Base-by-base conservation (phyloP, 1,140 invertebrate species). In the Wiebesia pumilae region DNA sequence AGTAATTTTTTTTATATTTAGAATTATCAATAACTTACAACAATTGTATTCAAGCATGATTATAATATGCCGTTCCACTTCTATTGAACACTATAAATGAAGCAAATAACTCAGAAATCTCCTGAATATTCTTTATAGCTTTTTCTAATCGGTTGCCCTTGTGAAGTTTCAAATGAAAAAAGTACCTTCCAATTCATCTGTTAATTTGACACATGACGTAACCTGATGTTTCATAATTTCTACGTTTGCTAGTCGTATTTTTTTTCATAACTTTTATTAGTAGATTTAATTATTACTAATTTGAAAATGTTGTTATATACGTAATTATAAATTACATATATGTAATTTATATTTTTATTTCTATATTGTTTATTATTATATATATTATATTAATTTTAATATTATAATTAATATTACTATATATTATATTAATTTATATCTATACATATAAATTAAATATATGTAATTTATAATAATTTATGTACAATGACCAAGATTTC, bases 81-180 rank as follows among this genome's bases (percentile, higher is more conserved):
- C 43, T 21, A 35, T 9, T 3, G 0, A 4, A 0, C 6, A 79
- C 27, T 81, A 65, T 65, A 33, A 24, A 10, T 83, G n/a, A 30
- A 62, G 33, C 24, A 43, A 81, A 81, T 81, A 79, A 86, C 79
- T 81, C 54, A 75, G 79, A 86, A 86, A 86, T 69, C 84, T 73
- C 16, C 65, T 81, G 81, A 81, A 35, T 65, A 54, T 27, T 69
- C 69, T 65, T 86, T 47, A 38, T 62, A 0, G 12, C 21, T 51
- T 0, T 10, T 80, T 85, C 71, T 80, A 80, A 80, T 85, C 54
- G 0, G n/a, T 35, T 75, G 54, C 79, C 69, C 79, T 81, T 75
- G 79, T n/a, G 27, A 80, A 71, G 7, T 47, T 78, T 33, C 58
- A 62, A 82, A 43, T 6, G 24, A 38, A 65, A 81, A 67, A 38